Conservation (phyloP, 2,113 vertebrate genomes). For the Zosterops hypoxanthus region DNA sequence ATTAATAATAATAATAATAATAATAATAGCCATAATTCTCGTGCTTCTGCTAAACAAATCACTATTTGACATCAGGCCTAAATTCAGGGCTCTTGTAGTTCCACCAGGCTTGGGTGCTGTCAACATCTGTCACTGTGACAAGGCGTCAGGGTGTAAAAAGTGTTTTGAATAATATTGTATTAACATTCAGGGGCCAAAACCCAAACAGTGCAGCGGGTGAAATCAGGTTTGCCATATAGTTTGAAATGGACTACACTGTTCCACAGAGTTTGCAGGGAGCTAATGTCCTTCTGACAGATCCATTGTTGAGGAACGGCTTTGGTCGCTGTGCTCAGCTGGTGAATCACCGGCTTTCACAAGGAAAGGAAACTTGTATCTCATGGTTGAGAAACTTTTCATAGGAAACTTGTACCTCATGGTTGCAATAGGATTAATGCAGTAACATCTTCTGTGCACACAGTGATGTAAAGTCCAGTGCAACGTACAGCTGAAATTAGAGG, state of each 20-base stretch:
- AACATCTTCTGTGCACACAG: neutral
- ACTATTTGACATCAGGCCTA: neutral
- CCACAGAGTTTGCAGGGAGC: neutral
- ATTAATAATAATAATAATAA: neutral
- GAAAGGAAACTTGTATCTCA: neutral
- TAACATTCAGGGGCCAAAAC: neutral
- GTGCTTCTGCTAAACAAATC: neutral
- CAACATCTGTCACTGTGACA: neutral
- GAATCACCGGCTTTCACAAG: neutral
- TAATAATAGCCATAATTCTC: neutral
- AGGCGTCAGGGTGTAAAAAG: neutral
- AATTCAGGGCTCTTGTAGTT: neutral
- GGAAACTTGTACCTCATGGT: neutral
- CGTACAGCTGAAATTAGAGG: neutral
- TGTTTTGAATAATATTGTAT: neutral
- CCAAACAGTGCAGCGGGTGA: accelerated
- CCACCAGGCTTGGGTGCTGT: neutral
- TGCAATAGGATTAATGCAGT: neutral
- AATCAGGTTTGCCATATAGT: neutral
- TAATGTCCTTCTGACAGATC: neutral
- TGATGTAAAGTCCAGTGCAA: neutral
- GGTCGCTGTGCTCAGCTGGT: neutral
- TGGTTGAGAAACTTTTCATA: neutral
- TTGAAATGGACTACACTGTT: neutral
- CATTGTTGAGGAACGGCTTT: neutral